Evolutionary conservation across 2,797 vertebrate genomes (phyloP).

Genomic region (Triplophysa yarkandensis): DNA sequence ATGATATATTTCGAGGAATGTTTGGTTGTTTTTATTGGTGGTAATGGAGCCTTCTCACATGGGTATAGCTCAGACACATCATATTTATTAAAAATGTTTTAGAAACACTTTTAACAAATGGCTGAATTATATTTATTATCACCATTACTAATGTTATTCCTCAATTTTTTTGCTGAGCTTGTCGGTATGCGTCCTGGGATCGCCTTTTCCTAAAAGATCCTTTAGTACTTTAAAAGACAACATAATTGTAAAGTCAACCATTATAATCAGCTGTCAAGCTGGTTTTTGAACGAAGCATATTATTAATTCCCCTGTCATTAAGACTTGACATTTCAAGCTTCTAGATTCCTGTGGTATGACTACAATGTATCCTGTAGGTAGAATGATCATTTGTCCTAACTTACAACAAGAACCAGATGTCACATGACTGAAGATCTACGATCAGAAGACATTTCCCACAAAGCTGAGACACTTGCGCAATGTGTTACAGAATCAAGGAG

Average conservation of each 20-base stretch:
- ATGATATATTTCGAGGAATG: too few species aligned
- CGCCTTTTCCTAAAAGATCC: background rate
- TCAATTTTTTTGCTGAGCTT: background rate
- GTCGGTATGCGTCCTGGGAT: background rate
- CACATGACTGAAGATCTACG: conserved; percentile 22
- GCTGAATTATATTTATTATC: background rate
- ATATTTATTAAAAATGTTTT: background rate
- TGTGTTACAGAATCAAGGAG: conserved; percentile 1
- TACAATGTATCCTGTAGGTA: background rate
- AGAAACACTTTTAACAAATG: background rate
- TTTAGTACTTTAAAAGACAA: background rate
- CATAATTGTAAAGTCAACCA: background rate
- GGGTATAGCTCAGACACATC: background rate
- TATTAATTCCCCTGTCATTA: background rate
- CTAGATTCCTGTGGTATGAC: background rate
- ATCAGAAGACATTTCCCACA: conserved; percentile 33
- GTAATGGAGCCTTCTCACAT: background rate
- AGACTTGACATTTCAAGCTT: background rate
- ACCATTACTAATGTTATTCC: too few species aligned
- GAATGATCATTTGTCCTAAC: background rate
- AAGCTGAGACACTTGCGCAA: conserved; percentile 26
- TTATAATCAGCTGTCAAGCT: background rate
- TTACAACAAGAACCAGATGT: background rate
- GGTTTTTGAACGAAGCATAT: background rate
- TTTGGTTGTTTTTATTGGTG: too few species aligned